Evolutionary conservation across 2,888 invertebrate species (phyloP).

Genomic region (Argyresthia albistria): DNA sequence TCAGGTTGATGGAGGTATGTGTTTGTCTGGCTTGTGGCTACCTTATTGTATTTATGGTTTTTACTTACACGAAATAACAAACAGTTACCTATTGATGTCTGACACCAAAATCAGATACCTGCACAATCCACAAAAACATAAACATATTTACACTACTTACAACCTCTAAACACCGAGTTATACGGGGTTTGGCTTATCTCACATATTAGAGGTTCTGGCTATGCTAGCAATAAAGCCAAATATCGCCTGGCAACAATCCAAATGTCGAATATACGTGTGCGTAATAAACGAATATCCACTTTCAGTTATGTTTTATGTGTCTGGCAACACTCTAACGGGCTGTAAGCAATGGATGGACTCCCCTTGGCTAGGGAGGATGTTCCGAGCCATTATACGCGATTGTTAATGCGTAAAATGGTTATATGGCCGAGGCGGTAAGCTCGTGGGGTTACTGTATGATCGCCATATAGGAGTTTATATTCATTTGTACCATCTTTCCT

Average conservation of each 20-base stretch:
- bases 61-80: no score
- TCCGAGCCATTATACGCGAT: background rate
- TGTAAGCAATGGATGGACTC: background rate
- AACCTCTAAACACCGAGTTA: background rate
- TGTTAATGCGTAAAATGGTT: background rate
- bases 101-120: background rate
- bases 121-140: background rate
- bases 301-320: constrained; percentile 47
- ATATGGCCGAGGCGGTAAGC: background rate
- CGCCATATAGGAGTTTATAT: no score
- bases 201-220: background rate
- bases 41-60: no score
- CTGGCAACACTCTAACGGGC: constrained; percentile 35
- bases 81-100: no score
- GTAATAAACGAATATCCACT: constrained; percentile 47
- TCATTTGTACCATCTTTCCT: no score
- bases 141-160: background rate
- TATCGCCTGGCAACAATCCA: constrained; percentile 33
- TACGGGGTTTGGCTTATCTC: background rate
- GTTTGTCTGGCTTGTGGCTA: no score
- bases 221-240: constrained; percentile 25
- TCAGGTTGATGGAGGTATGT: no score
- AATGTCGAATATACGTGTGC: constrained; percentile 23
- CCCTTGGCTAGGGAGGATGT: background rate
- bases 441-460: no score